phyloP scores from a whole-genome alignment of 2,797 vertebrate genomes.

The Lophotriccus pileatus region DNA sequence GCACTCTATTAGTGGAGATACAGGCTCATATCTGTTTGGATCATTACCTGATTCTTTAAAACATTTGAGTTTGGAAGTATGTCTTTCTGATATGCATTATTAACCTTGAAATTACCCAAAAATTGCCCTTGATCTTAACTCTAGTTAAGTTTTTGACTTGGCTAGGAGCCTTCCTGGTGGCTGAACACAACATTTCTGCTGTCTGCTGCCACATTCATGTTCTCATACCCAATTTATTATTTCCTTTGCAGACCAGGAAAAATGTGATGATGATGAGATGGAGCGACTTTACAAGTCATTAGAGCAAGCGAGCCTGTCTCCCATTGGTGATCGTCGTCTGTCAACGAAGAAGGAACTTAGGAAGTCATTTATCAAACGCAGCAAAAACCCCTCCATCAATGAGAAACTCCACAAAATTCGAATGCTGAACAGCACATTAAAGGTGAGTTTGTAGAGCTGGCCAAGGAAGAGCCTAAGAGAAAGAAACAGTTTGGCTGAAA shows the following conservation, averaged over 20 bases:
- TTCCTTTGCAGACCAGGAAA: slow-evolving; percentile 65
- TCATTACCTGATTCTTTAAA: background rate
- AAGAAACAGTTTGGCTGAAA: background rate
- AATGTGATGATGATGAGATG: slow-evolving; percentile 88
- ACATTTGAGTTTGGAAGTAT: background rate
- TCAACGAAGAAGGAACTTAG: slow-evolving; percentile 92
- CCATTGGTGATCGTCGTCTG: slow-evolving; percentile 90
- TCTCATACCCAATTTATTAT: background rate
- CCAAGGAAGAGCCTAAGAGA: background rate
- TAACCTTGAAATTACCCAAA: background rate
- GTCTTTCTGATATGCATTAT: background rate
- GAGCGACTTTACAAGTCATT: slow-evolving; percentile 91
- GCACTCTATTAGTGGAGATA: background rate
- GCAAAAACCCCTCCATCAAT: slow-evolving; percentile 92
- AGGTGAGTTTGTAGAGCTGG: slow-evolving; percentile 78
- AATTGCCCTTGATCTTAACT: background rate
- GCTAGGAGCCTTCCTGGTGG: background rate
- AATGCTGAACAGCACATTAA: slow-evolving; percentile 93
- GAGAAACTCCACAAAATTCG: slow-evolving; percentile 91
- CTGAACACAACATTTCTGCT: background rate
- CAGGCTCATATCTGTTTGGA: background rate
- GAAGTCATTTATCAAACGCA: slow-evolving; percentile 92
- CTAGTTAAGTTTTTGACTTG: background rate
- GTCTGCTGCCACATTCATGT: background rate
- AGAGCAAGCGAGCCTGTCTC: slow-evolving; percentile 92